Evolutionary conservation across 2,797 vertebrate species (phyloP), one percentile per base, ranked within the genome.

Genomic region (Clarias platycephalus): DNA sequence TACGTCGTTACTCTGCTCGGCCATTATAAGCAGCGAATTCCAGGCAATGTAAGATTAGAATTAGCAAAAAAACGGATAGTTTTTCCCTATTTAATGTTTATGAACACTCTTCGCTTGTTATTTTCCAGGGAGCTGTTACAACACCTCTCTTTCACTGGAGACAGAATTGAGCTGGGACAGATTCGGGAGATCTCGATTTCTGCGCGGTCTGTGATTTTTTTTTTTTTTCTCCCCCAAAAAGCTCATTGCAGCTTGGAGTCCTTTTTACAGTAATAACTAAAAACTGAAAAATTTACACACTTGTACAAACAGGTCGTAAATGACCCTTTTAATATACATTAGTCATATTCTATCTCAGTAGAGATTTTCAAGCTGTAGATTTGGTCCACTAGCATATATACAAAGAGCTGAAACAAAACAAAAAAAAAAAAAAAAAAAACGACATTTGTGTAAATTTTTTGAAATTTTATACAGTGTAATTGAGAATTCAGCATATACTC

Each of bases 341-440:
- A 86, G 80, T 63, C n/a, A 55, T 84, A 62, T 72, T 80, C 53
- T 60, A 40, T 55, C 81, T 77, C 64, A 74, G 67, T 75, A 67
- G 81, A 71, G 60, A 76, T n/a, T 70, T 40, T 44, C 9, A 75
- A 60, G 7, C 75, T 53, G 60, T 28, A 44, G 12, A 75, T 80
- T 85, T 82, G 85, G 83, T 83, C 86, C 79, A 63, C 49, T 74
- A 82, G 71, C 68, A 77, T 85, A 83, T 76, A 74, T 75, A 84
- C 83, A 85, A 60, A 66, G 31, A 78, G 71, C 60, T 34, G 55
- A 81, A 79, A 49, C 68, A 62, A 34, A 44, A 31, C 64, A 4
- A 58, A 1, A 57, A 55, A 0, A 40, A 44, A 1, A 44, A 44
- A 20, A 71, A 37, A 44, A 34, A 16, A 6, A 22, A 37, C 64